Percentiles rank a stretch among this genome's conserved stretches.
phyloP scores from a whole-genome alignment of 2,113 vertebrate genomes.

The Egretta garzetta region DNA sequence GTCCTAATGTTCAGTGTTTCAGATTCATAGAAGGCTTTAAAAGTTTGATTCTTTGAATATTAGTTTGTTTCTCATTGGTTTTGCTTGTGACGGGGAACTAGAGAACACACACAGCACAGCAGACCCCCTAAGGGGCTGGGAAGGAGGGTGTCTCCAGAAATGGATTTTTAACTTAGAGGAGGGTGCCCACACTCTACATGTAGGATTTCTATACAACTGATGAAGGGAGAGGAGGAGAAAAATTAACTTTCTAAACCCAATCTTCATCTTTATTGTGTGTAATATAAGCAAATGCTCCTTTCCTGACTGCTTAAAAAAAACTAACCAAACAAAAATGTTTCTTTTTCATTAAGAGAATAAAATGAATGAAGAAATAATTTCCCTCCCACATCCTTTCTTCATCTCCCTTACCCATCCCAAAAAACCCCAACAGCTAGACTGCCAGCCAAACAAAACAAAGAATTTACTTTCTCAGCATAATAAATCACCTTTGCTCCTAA shows the following conservation, averaged over 20 bases:
- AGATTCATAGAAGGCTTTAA: not conserved
- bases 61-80: not conserved
- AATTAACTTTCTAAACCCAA: constrained; percentile 23
- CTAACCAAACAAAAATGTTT: constrained; percentile 57
- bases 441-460: constrained; percentile 59
- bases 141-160: not conserved
- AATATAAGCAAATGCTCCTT: constrained; percentile 25
- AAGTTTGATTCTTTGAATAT: not conserved
- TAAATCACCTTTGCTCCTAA: constrained; percentile 56
- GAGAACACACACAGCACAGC: not conserved
- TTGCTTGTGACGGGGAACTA: not conserved
- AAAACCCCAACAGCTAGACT: not conserved
- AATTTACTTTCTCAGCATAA: constrained; percentile 54
- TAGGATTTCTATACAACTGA: not conserved
- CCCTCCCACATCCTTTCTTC: constrained; percentile 60
- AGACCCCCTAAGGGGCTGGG: not conserved
- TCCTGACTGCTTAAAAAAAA: constrained; percentile 21
- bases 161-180: not conserved
- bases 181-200: not conserved
- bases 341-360: constrained; percentile 58
- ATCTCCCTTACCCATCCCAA: constrained; percentile 4
- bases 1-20: rapidly evolving
- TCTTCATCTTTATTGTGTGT: not conserved
- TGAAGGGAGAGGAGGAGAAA: not conserved
- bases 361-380: constrained; percentile 59